Evolutionary conservation across 2,888 invertebrate genomes (phyloP).

Genomic region (Gastracanthus pulcherrimus): DNA sequence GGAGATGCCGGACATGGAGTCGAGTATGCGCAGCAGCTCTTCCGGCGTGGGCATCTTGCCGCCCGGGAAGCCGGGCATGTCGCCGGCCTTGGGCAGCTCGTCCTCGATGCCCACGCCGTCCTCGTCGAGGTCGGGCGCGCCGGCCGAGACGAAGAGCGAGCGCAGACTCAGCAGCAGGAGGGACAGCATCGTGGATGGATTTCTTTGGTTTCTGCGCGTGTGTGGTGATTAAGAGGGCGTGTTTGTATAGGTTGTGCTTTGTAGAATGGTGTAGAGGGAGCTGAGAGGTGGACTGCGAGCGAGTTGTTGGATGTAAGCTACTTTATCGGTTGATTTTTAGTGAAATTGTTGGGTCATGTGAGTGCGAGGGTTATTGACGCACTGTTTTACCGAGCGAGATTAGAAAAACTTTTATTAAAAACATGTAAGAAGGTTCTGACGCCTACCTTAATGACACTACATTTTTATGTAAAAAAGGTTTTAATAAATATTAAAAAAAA

Average conservation of each 20-base stretch:
- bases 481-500: no score
- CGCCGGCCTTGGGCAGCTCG: not conserved
- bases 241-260: not conserved
- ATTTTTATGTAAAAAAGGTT: no score
- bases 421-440: no score
- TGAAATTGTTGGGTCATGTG: no score
- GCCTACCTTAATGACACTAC: no score
- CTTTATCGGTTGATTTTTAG: no score
- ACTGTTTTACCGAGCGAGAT: no score
- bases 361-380: no score
- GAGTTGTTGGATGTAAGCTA: no score
- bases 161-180: conserved; percentile 30
- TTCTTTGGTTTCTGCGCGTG: not conserved
- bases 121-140: conserved; percentile 13
- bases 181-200: conserved; percentile 37
- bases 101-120: conserved; percentile 48
- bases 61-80: conserved; percentile 29
- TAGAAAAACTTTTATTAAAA: no score
- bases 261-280: no score
- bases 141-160: conserved; percentile 16
- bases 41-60: conserved; percentile 80
- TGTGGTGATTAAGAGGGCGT: not conserved
- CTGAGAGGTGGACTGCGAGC: not conserved
- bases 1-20: conserved; percentile 79
- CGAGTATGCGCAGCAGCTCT: conserved; percentile 80